Evolutionary conservation across 1,140 invertebrate species (phyloP), one percentile per base, ranked within the genome.

Genomic region (Drosophila sp.): DNA sequence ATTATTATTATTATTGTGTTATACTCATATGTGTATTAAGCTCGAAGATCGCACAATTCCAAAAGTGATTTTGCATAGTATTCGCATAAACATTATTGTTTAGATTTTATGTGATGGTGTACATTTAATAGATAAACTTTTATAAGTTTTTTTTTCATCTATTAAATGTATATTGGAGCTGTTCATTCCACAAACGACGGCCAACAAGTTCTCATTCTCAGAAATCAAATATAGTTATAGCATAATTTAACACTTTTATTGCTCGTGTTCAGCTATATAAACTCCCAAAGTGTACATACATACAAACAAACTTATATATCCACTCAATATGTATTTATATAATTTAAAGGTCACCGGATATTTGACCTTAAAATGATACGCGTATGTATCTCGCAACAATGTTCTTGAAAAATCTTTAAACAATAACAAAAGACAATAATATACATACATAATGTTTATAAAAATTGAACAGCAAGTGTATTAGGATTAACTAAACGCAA

Each of bases 21-120:
- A 62, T 56, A 33, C 17, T 33, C 27, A 33, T 54, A 35, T 47
- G 40, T 73, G 38, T 69, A 60, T 70, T 65, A 50, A 68, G 44
- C 58, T 66, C 63, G 29, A 71, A 38, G 57, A 72, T 65, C 84
- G 83, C 83, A 87, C 84, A 87, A 87, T 83, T 76, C 79, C 79
- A 83, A 73, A 79, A 73, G 83, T 89, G 84, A 87, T 89, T 87
- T 83, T 78, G 62, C 77, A 69, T 79, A 87, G 83, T 87, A 87
- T 87, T 89, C 70, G 64, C 83, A 63, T 80, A 71, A 75, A 89
- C 67, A 64, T 71, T 73, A 56, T 72, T 79, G 61, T 87, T 87
- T 87, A 82, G 72, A 67, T 56, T 65, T 66, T 66, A 58, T 58
- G 30, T 58, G 17, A 38, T 38, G 10, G 10, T 58, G 33, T 25